A percentile compares a stretch with the other conserved stretches of the same genome.
Evolutionary conservation across 2,113 vertebrate genomes (phyloP).

Genomic region (Bambusicola thoracicus): DNA sequence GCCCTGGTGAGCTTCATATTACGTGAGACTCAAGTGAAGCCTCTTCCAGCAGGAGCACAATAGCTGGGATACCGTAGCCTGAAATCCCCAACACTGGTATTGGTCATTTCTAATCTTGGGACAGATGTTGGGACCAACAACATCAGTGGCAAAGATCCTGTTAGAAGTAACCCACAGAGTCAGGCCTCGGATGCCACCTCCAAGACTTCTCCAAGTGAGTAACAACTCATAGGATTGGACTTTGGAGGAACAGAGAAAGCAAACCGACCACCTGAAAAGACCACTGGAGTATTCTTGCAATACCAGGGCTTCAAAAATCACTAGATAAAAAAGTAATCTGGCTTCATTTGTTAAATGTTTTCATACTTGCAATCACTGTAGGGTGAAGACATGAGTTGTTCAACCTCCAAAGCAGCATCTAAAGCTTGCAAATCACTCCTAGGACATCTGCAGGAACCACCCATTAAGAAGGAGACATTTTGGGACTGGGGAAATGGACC

Average conservation of each 20-base stretch:
- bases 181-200: neutral
- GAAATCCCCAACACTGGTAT: neutral
- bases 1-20: neutral
- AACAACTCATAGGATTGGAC: neutral
- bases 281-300: neutral
- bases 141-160: neutral
- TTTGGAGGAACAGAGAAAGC: neutral
- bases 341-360: neutral
- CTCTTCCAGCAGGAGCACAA: neutral
- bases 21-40: neutral
- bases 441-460: neutral
- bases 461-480: neutral
- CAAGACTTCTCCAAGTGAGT: neutral
- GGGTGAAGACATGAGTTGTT: neutral
- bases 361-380: neutral
- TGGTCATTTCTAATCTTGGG: rapidly evolving
- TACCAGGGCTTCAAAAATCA: neutral
- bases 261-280: neutral
- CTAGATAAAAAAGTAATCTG: neutral
- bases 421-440: neutral
- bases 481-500: neutral
- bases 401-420: neutral
- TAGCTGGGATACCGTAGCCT: rapidly evolving
- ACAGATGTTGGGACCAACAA: neutral
- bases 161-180: neutral